phyloP scores from a whole-genome alignment of 2,888 invertebrate genomes.

The Ceramica pisi region DNA sequence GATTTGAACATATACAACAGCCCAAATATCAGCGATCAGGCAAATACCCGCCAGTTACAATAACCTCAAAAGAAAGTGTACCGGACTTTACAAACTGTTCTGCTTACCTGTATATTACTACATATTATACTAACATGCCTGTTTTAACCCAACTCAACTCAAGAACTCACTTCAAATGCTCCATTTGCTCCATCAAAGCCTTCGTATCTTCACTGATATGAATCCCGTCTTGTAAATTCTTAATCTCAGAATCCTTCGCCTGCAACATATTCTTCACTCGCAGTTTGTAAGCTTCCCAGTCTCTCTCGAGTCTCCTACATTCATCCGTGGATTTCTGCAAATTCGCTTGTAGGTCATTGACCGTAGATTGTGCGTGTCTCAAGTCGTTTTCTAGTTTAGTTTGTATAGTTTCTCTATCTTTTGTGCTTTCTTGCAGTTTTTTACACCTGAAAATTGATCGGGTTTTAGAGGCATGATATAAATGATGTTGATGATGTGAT shows the following conservation, averaged over 20 bases:
- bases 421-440: slow-evolving; percentile 70
- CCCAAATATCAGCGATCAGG: no score
- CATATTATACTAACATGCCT: neutral
- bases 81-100: no score
- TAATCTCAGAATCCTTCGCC: slow-evolving; percentile 84
- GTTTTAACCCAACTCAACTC: neutral
- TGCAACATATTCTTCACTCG: slow-evolving; percentile 85
- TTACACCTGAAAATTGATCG: slow-evolving; percentile 70
- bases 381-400: slow-evolving; percentile 82
- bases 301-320: slow-evolving; percentile 81
- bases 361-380: slow-evolving; percentile 80
- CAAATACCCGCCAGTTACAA: no score
- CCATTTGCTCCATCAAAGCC: slow-evolving; percentile 79
- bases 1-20: no score
- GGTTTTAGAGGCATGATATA: neutral
- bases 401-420: slow-evolving; percentile 69
- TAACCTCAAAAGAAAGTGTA: no score
- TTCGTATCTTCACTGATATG: slow-evolving; percentile 80
- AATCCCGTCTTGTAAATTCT: slow-evolving; percentile 77
- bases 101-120: no score
- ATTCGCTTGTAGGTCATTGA: slow-evolving; percentile 76
- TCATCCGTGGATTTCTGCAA: slow-evolving; percentile 79
- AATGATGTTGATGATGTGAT: no score
- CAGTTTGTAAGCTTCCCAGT: slow-evolving; percentile 86
- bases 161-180: slow-evolving; percentile 79